These are phyloP conservation scores for Pavo muticus DNA, from an alignment of 2,113 vertebrate genomes.

Conservation along the genomic window DNA sequence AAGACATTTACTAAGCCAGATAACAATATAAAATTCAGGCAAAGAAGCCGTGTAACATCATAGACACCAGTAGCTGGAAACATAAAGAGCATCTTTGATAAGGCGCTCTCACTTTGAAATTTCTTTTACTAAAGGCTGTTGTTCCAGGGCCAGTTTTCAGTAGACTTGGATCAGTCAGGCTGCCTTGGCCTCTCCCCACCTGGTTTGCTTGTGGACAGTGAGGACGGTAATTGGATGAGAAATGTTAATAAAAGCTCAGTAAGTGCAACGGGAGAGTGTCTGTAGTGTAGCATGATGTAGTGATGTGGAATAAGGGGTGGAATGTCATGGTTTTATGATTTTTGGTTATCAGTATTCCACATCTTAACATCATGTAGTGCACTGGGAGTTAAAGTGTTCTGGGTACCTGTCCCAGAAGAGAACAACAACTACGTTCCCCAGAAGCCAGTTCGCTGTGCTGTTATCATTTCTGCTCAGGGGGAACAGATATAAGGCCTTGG, in stretches of 20 bases:
- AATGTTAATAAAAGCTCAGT: constrained; percentile 1
- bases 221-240: background rate
- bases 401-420: too few species aligned
- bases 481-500: too few species aligned
- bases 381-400: too few species aligned
- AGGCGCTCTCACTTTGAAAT: background rate
- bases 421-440: too few species aligned
- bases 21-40: background rate
- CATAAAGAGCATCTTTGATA: background rate
- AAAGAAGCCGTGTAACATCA: background rate
- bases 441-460: too few species aligned
- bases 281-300: too few species aligned
- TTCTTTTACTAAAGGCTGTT: background rate
- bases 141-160: constrained; percentile 8
- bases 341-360: too few species aligned
- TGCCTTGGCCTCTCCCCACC: background rate
- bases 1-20: background rate
- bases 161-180: constrained; percentile 6
- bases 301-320: too few species aligned
- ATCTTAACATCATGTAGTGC: too few species aligned
- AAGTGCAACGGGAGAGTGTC: background rate
- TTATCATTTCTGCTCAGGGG: too few species aligned
- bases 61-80: background rate
- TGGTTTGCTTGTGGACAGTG: constrained; percentile 14
- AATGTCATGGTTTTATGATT: too few species aligned